Evolutionary conservation across 2,888 invertebrate species (phyloP), one percentile per base, ranked within the genome.

Genomic region (Erebia epiphron): DNA sequence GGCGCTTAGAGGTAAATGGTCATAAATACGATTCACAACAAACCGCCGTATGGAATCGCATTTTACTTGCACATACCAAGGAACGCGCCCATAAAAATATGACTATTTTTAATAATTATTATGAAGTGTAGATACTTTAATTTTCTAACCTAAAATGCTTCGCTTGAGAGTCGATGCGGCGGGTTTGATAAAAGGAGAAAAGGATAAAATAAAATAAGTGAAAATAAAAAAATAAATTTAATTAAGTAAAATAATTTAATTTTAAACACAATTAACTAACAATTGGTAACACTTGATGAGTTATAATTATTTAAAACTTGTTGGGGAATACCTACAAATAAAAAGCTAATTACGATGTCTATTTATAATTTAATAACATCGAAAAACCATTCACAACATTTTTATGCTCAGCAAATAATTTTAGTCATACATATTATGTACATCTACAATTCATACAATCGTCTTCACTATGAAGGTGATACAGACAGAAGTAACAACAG

Each of bases 301-400:
- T 46, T n/a, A 65, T 54, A 43, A 62, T 57, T 57, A 66, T 49
- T 61, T 62, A 35, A 66, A 66, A 73, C 49, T 58, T 61, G 26
- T 66, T 71, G 52, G 66, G 68, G 65, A 57, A 64, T 61, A 60
- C 73, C 72, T 81, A 86, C 62, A 84, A 86, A 85, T 83, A 77
- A 85, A 88, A 88, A 86, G 79, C 82, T 84, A 82, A 75, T 76
- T 62, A 69, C 78, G 82, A 80, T 74, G 76, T 86, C 86, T 88
- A 88, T 84, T 83, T 87, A 85, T 91, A 91, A 90, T 91, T 92
- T 91, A 91, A 87, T 91, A 86, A 87, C 81, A 87, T 84, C 83
- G 82, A 83, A 82, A 82, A 75, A 58, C 68, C 89, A 89, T 81
- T 86, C 88, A 86, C 84, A 90, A 83, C 86, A 85, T 85, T 85